Evolutionary conservation across 2,888 invertebrate genomes (phyloP).

Genomic region (Tachina lurida): DNA sequence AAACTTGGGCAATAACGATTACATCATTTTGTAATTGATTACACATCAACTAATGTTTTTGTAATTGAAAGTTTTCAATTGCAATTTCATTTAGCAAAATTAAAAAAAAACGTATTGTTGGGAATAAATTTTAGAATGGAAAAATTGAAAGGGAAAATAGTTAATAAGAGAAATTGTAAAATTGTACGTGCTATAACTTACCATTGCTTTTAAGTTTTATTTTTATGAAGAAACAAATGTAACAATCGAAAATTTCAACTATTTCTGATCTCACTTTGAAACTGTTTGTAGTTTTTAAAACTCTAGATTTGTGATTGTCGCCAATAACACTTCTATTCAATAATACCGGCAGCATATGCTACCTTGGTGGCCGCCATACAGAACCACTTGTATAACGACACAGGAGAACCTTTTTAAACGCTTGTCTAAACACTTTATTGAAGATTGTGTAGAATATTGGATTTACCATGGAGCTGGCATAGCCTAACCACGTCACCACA

Average conservation of each 20-base stretch:
- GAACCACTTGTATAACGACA: conserved; percentile 87
- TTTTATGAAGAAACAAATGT: conserved; percentile 5
- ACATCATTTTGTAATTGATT: too few relatives aligned
- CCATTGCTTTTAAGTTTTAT: conserved; percentile 27
- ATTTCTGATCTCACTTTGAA: neutral
- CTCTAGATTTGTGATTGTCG: conserved; percentile 12
- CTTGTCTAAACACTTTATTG: conserved; percentile 95
- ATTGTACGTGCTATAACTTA: conserved; percentile 5
- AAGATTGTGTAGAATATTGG: conserved; percentile 98
- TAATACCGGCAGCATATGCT: conserved; percentile 75
- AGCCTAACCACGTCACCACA: conserved; percentile 95
- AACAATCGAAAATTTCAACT: conserved; percentile 1
- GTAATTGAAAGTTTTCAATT: too few relatives aligned
- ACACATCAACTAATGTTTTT: too few relatives aligned
- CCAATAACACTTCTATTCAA: neutral
- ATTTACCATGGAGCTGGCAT: conserved; percentile 97
- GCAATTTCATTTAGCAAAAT: too few relatives aligned
- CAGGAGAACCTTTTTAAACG: conserved; percentile 92
- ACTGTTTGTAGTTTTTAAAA: neutral
- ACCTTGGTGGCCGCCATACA: conserved; percentile 85
- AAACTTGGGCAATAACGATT: too few relatives aligned
- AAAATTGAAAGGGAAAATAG: neutral
- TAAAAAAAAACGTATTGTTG: neutral
- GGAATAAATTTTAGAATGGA: neutral
- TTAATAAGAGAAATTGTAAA: neutral